Base-by-base conservation (phyloP, 2,113 vertebrate species). In the Trichomycterus rosablanca region DNA sequence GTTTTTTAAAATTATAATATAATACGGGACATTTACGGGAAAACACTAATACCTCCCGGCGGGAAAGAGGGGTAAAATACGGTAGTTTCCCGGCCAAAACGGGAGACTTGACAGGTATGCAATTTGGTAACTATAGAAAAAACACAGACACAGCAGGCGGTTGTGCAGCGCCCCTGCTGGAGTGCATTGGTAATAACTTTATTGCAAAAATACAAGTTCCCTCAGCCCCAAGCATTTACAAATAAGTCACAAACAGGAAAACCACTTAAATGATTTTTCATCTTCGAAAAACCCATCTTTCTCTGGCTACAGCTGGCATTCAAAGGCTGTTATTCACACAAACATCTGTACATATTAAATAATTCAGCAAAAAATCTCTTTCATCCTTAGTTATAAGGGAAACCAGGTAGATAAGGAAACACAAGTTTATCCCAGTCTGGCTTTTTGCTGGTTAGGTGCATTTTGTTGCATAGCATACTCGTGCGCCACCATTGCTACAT, bases 151-250 rank as follows among this genome's bases (percentile, higher is more conserved):
- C 56, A 63, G 57, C 46, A 62, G 72, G 67, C 44, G 63, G 81
- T 84, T 83, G 82, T 83, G 79, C 83, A 76, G 80, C 82, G 42
- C 83, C 81, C 83, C 81, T 81, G 74, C 77, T 74, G 82, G 84
- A 86, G 85, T 78, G 81, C 85, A 83, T 82, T 80, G 78, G 81
- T 86, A 87, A 86, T 88, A 88, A 89, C 86, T 89, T 89, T 89
- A 89, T 89, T 89, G 88, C 85, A 89, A 89, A 89, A 89, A 89
- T 89, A 89, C 88, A 89, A 84, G 84, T 86, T 88, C 82, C 82
- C 80, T 88, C 83, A 86, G 69, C 81, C 80, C 83, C 81, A 83
- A 84, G 82, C 86, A 81, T 77, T 77, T 74, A 78, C 74, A 78
- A 78, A 78, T 55, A 43, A 59, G 63, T 68, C 63, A 56, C 66